Conservation (phyloP, 2,113 vertebrate genomes). For the Argyrosomus japonicus region DNA sequence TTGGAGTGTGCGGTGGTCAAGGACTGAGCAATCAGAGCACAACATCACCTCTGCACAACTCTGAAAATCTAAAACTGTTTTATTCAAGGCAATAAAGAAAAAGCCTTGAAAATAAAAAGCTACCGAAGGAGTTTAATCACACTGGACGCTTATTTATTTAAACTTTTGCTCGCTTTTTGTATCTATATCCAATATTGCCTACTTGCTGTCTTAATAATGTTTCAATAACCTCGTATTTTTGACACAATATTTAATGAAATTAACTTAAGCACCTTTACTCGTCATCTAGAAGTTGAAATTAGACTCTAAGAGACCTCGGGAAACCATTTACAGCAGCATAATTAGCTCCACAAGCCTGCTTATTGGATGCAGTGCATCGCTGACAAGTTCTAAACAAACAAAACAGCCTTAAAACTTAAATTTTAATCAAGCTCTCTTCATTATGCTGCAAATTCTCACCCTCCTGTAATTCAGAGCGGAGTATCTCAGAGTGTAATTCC, state of each 20-base stretch:
- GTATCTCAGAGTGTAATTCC: constrained; percentile 57
- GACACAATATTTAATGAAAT: constrained; percentile 43
- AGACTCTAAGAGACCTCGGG: constrained; percentile 51
- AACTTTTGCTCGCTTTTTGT: constrained; percentile 4
- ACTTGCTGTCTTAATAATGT: constrained; percentile 3
- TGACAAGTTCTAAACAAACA: constrained; percentile 61
- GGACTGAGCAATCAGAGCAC: constrained; percentile 51
- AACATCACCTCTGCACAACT: constrained; percentile 37
- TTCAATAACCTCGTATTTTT: background rate
- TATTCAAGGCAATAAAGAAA: background rate
- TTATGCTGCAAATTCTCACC: constrained; percentile 47
- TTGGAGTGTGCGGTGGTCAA: constrained; percentile 47
- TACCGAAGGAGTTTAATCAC: background rate
- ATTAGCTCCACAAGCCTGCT: constrained; percentile 55
- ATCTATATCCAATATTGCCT: background rate
- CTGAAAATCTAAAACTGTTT: background rate
- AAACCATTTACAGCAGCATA: constrained; percentile 58
- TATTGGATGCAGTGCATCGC: constrained; percentile 16
- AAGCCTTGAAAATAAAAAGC: constrained; percentile 4
- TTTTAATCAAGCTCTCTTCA: constrained; percentile 72
- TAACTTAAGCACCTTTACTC: constrained; percentile 53
- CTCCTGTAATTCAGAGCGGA: constrained; percentile 45
- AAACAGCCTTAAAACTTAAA: constrained; percentile 72
- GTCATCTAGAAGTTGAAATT: constrained; percentile 31
- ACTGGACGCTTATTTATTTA: background rate